Base-by-base conservation (phyloP, 2,113 vertebrate genomes). In the Cercocebus atys region DNA sequence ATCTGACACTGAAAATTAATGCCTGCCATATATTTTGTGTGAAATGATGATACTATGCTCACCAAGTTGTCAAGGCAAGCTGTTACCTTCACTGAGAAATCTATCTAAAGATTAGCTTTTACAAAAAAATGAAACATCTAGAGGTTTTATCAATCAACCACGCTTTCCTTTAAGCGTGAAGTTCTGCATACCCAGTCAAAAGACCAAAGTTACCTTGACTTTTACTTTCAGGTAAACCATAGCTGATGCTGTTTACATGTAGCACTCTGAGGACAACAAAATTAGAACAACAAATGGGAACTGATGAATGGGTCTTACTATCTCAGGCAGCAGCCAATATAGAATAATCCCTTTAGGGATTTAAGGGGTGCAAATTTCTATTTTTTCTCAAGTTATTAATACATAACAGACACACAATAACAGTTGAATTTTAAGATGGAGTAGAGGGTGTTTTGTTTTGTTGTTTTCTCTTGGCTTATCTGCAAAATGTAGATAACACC, bases 1-100 rank as follows among this genome's bases (percentile, higher is more conserved):
- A 97, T 96, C 92, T 97, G 98, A 98, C 97, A 96, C 96, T 96
- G 96, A 96, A 97, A 98, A 97, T 97, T 84, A 96, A 97, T 96
- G 96, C 89, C 97, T 98, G 96, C 92, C 95, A 94, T 95, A 92
- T 94, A 97, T 97, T 96, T 95, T 96, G 75, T 94, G 90, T 95
- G 95, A 94, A 96, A 95, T 86, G 90, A 83, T 95, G 96, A 86
- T 95, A 50, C 87, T 68, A 3, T 96, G 92, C 75, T 98, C 96
- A 94, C 96, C 84, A 84, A 86, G 76, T 95, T 97, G 97, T 97
- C 96, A 97, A 97, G 93, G 66, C 70, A 88, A 55, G 9, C 92
- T 72, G 88, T 70, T 98, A 92, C 95, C 66, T 96, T 94, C 64
- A 6, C 64, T 79, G 92, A 96, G 83, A 95, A 97, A 97, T 96